Percentiles rank a stretch among this genome's conserved stretches.
phyloP scores from a whole-genome alignment of 2,888 invertebrate genomes.

The Smittia aterrima region DNA sequence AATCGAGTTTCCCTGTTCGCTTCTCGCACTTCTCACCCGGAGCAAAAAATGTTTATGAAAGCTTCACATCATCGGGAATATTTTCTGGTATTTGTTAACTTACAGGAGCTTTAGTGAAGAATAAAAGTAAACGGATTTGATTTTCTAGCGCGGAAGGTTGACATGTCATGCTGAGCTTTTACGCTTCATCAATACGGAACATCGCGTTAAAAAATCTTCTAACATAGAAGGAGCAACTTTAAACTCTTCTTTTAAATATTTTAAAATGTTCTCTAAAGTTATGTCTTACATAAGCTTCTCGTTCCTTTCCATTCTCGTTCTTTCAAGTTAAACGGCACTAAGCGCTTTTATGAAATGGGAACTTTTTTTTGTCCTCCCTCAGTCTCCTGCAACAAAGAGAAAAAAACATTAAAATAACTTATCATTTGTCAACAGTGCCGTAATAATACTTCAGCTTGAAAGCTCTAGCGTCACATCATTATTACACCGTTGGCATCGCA shows the following conservation, averaged over 20 bases:
- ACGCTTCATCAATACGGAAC: not conserved
- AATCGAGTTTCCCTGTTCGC: not conserved
- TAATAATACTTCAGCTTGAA: not conserved
- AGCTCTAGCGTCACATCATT: slow-evolving; percentile 16
- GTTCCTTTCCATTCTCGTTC: not conserved
- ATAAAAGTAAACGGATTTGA: not conserved
- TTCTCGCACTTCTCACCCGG: not conserved
- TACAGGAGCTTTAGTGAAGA: not conserved
- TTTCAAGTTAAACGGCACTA: slow-evolving; percentile 2
- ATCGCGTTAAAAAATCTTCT: not conserved
- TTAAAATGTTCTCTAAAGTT: not conserved
- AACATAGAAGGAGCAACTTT: not conserved
- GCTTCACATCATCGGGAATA: not conserved
- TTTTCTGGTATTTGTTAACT: not conserved
- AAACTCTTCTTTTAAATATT: not conserved
- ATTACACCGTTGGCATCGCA: not conserved
- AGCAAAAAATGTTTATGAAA: no score
- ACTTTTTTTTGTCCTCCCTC: not conserved
- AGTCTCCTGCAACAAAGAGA: not conserved
- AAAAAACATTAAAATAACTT: not conserved
- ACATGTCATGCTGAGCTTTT: not conserved
- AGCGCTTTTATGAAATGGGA: not conserved
- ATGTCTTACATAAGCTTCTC: not conserved
- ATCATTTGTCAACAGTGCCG: slow-evolving; percentile 15
- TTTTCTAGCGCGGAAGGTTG: not conserved